phyloP scores from a whole-genome alignment of 2,113 vertebrate species.

The Campylomormyrus tamandua region DNA sequence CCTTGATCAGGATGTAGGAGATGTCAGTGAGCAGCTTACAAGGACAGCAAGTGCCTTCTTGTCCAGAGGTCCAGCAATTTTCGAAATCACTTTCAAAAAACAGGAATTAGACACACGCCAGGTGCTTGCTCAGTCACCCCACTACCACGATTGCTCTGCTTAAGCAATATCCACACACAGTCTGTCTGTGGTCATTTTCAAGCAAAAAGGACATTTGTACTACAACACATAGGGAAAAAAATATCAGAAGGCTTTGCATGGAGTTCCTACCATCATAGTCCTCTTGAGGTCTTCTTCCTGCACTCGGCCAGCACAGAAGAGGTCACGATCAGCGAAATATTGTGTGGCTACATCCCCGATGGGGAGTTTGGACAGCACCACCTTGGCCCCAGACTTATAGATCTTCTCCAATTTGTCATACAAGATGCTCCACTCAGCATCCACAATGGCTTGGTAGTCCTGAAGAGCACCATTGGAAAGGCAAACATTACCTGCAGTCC shows the following conservation, averaged over 20 bases:
- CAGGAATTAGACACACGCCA: neutral
- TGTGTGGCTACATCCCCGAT: conserved; percentile 95
- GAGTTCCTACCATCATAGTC: conserved; percentile 85
- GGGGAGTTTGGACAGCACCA: conserved; percentile 87
- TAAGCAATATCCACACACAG: neutral
- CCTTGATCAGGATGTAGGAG: neutral
- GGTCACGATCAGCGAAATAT: conserved; percentile 90
- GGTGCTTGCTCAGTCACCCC: neutral
- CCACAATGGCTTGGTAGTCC: conserved; percentile 97
- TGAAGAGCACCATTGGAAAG: conserved; percentile 37
- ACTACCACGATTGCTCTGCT: neutral
- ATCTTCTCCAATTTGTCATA: conserved; percentile 96
- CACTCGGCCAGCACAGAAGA: conserved; percentile 94
- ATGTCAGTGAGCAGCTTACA: neutral
- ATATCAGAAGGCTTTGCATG: neutral
- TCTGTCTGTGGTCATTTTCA: neutral
- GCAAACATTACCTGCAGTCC: neutral
- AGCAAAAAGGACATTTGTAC: neutral
- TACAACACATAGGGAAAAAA: neutral
- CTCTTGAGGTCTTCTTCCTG: conserved; percentile 90
- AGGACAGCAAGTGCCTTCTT: neutral
- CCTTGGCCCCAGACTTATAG: conserved; percentile 83
- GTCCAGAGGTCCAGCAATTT: neutral
- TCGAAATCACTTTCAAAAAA: neutral
- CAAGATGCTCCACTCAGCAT: conserved; percentile 95